Percentiles rank a stretch among this genome's conserved stretches.
phyloP scores from a whole-genome alignment of 1,140 invertebrate species.

The Chironomus striatipennis region DNA sequence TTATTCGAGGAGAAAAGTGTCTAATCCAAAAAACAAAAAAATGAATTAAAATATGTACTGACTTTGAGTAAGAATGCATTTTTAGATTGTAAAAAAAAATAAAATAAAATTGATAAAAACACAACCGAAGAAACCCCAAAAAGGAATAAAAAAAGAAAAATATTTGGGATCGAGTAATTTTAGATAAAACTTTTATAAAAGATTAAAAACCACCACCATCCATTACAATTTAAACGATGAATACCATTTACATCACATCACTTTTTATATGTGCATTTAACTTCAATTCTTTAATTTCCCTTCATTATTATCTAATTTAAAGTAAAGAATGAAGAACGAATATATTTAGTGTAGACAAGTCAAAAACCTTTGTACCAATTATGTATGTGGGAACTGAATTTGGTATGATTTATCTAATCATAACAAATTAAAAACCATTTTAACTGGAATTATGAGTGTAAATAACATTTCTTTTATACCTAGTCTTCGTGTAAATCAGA shows the following conservation, averaged over 20 bases:
- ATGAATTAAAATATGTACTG: background rate
- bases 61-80: background rate
- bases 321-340: background rate
- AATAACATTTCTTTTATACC: no score
- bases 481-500: no score
- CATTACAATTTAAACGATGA: background rate
- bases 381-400: background rate
- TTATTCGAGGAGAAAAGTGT: background rate
- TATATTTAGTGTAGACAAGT: background rate
- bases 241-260: background rate
- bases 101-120: no score
- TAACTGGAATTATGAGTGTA: no score
- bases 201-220: background rate
- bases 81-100: background rate
- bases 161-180: background rate
- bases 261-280: constrained; percentile 9
- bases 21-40: background rate
- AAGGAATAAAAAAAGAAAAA: background rate
- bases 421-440: no score
- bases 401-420: no score
- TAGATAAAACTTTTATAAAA: background rate
- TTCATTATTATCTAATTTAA: constrained; percentile 3
- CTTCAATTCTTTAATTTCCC: background rate
- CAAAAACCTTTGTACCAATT: background rate
- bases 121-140: background rate